Base-by-base conservation (phyloP, 30 jellyfish, hydroid and myxozoan species). In the Hydra vulgaris region DNA sequence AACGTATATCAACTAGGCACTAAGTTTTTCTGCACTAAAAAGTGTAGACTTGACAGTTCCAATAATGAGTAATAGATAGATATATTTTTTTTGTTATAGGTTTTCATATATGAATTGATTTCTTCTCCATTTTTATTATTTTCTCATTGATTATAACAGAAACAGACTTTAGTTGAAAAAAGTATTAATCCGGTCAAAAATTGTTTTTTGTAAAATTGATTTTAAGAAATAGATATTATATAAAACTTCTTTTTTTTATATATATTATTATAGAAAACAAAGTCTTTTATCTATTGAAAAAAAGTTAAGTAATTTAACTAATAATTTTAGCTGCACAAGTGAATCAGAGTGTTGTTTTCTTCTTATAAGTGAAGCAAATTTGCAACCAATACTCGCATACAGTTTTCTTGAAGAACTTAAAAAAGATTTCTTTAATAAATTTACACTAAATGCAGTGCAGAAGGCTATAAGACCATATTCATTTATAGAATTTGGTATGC, bases 401-500 rank as follows among this genome's bases (percentile, higher is more conserved):
- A 86, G 96, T 81, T 92, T 92, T 80, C 85, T 92, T 22, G 89
- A 84, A 83, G 98, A 92, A 61, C 27, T 92, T 15, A 84, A 92
- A 70, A 74, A 71, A 71, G 98, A 87, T 74, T 92, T 92, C 74
- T 74, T 87, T 67, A 85, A 79, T 71, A 89, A 92, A 66, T 92
- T 86, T 66, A 86, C 95, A 69, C 81, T 78, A 61, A 89, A 82
- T 24, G 85, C 94, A 0, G 80, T 92, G 22, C 88, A 81, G 26
- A 83, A 83, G 71, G 96, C 92, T 17, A 87, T 86, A 61, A 69
- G 98, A 72, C 98, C 98, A 0, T 92, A 92, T 77, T 92, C 98
- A 16, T 87, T 87, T 54, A 92, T 92, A 53, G 98, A 87, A 71
- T 92, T 92, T 84, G 96, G 98, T 92, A 76, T 83, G 95, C 25